Evolutionary conservation across 2,888 invertebrate genomes (phyloP), one percentile per base, ranked within the genome.

Genomic region (Cacoxenus indagator): DNA sequence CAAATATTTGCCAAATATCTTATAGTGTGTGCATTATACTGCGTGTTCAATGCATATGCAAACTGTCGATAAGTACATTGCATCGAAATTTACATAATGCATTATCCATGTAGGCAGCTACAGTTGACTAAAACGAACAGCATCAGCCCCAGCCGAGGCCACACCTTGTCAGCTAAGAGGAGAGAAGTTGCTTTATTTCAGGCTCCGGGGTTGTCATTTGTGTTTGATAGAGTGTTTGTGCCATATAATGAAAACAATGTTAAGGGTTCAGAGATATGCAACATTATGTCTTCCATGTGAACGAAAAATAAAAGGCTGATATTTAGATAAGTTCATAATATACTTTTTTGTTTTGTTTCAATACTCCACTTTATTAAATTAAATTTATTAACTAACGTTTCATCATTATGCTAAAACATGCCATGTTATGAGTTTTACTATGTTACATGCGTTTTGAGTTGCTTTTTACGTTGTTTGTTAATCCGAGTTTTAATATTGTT

Each of bases 321-420:
- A 8, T 22, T 26, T 29, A 57, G 8, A 29, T 26, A 11, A 24
- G n/a, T 9, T 46, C 29, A 6, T 6, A 11, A 51, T 26, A 24
- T 5, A 0, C 14, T 11, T 24, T 22, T 24, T 0, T 5, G 11
- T 22, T 24, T 59, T 48, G 73, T 74, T 73, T 73, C 75, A 77
- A 74, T 78, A 77, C 77, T 85, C 85, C 84, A 84, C 77, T 85
- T 85, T 85, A 81, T 85, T 81, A 79, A 78, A 77, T 85, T 83
- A 73, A 76, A 77, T 79, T 85, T 76, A 75, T 77, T 84, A 81
- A 74, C 80, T 82, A 82, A 17, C 8, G 9, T 48, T 48, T 48
- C 48, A 48, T 48, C n/a, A 48, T 9, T 48, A 9, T 48, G 24
- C 55, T 24, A 24, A 55, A 19, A 55, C 19, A 1, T 55, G 5